These are phyloP conservation scores for Drosophila paranaensis DNA, from an alignment of 2,888 invertebrate genomes.

Conservation along the genomic window DNA sequence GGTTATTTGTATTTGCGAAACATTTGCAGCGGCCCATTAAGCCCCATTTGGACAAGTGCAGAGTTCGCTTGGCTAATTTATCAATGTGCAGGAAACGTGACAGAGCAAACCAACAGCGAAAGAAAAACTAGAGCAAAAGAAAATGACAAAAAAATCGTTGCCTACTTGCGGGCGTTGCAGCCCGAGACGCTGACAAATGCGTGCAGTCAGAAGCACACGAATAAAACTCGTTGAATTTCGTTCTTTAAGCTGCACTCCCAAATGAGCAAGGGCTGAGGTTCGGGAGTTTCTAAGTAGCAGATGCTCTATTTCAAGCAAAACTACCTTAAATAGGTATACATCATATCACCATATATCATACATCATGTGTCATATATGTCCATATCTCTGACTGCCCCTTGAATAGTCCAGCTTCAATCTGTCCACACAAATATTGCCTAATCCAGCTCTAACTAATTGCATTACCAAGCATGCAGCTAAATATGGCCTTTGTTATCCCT, in stretches of 20 bases:
- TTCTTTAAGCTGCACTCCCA: slow-evolving; percentile 13
- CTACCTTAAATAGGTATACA: too few species aligned
- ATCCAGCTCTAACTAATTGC: background rate
- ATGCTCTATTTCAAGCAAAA: too few species aligned
- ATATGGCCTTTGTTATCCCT: background rate
- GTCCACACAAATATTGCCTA: background rate
- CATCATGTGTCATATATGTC: too few species aligned
- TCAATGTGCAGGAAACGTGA: slow-evolving; percentile 47
- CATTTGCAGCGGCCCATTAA: slow-evolving; percentile 29
- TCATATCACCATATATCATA: background rate
- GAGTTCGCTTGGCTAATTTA: slow-evolving; percentile 52
- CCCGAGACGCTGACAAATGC: slow-evolving; percentile 47
- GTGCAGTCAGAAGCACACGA: slow-evolving; percentile 26
- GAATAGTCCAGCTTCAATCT: background rate
- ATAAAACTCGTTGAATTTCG: slow-evolving; percentile 13
- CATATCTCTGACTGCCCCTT: background rate
- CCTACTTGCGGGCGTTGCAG: slow-evolving; percentile 33
- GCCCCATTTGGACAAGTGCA: slow-evolving; percentile 45
- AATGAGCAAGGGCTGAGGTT: slow-evolving; percentile 8
- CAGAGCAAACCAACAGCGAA: background rate
- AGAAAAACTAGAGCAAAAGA: too few species aligned
- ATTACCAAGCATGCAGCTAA: background rate
- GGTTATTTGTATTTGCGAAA: slow-evolving; percentile 6
- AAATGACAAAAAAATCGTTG: slow-evolving; percentile 11
- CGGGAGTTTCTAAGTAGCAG: too few species aligned